Evolutionary conservation across 2,113 vertebrate species (phyloP).

Genomic region (Scatophagus argus): DNA sequence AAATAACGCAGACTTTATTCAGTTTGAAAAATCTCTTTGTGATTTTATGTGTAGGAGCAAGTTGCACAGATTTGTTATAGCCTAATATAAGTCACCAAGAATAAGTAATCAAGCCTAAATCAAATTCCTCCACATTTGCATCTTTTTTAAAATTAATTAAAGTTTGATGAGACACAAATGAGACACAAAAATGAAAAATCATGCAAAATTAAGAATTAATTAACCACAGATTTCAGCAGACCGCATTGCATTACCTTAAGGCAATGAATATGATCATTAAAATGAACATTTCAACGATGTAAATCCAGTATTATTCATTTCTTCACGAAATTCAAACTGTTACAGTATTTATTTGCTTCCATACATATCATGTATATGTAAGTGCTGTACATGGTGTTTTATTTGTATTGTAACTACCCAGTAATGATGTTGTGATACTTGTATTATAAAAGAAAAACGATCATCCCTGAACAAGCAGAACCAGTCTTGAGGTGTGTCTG

Average conservation of each 20-base stretch:
- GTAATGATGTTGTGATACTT: not conserved
- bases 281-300: not conserved
- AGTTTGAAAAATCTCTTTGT: too few relatives aligned
- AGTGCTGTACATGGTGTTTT: not conserved
- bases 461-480: slow-evolving; percentile 42
- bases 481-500: slow-evolving; percentile 35
- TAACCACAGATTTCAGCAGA: not conserved
- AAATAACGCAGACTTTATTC: too few relatives aligned
- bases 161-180: too few relatives aligned
- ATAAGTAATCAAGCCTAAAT: not conserved
- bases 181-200: not conserved
- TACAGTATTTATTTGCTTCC: not conserved
- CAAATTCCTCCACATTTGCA: not conserved
- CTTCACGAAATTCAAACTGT: not conserved
- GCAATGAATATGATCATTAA: not conserved
- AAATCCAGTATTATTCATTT: not conserved
- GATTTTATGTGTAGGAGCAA: too few relatives aligned
- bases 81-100: not conserved
- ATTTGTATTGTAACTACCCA: not conserved
- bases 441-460: not conserved
- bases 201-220: too few relatives aligned
- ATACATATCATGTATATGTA: too few relatives aligned
- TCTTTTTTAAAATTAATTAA: too few relatives aligned
- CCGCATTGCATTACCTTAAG: not conserved
- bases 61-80: not conserved